Base-by-base conservation (phyloP, 2,888 invertebrate species). In the Xanthia icteritia region DNA sequence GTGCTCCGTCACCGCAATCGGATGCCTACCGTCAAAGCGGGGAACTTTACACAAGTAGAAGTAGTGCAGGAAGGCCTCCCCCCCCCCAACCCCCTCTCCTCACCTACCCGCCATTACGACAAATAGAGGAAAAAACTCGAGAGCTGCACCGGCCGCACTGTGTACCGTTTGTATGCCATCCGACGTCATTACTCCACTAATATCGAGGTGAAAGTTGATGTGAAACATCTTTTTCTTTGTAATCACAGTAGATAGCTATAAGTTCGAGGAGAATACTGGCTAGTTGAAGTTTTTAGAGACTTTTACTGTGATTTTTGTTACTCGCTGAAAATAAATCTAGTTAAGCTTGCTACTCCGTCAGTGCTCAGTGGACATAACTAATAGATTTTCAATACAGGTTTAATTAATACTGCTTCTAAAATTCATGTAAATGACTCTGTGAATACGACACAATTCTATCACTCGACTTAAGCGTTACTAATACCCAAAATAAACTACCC, bases 121-220 rank as follows among this genome's bases (percentile, higher is more conserved):
- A 79, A 84, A 88, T 74, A 85, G 77, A 84, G 54, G 67, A 84
- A 84, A 83, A 87, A 86, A 81, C 68, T 81, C 58, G 70, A 80
- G 81, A 87, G 81, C 68, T 82, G 79, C 81, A 82, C 77, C 79
- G 80, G 73, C 82, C 81, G 79, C 84, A 83, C 85, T 83, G 83
- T 85, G 83, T 85, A 84, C 86, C 81, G 83, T 87, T 89, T 84
- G 84, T 86, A 84, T 84, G 82, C 79, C 81, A 84, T 84, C 73
- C 85, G 68, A 86, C 83, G 88, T 89, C 92, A 91, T 91, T 92
- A 91, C 89, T 90, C 90, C 81, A 88, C 90, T 91, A 91, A 91
- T 90, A 91, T 92, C 84, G 90, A 92, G 90, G 92, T 92, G 92
- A 93, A 93, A 93, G 92, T 90, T 82, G 79, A 83, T 88, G 87